phyloP scores from a whole-genome alignment of 1,140 invertebrate species.

The Drosophila nannoptera region DNA sequence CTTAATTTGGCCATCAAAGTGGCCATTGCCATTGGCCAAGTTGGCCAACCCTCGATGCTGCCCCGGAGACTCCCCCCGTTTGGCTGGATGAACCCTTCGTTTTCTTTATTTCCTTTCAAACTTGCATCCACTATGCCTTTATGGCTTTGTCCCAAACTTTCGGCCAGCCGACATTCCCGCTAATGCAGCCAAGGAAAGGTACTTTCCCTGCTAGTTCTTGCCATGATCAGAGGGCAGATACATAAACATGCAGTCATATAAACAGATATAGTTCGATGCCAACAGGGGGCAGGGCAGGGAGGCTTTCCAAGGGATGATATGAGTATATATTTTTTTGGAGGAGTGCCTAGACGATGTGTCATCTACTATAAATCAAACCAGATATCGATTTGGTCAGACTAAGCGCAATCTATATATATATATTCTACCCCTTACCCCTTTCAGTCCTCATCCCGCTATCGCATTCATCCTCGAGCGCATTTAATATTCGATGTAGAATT shows the following conservation, averaged over 20 bases:
- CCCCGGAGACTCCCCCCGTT: no score
- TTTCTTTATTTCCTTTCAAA: slow-evolving; percentile 19
- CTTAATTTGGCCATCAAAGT: slow-evolving; percentile 51
- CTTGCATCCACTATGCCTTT: slow-evolving; percentile 43
- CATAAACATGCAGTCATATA: not conserved
- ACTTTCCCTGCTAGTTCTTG: not conserved
- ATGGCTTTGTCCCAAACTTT: slow-evolving; percentile 32
- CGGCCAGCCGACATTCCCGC: not conserved
- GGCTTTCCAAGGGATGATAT: not conserved
- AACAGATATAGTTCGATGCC: slow-evolving; percentile 6
- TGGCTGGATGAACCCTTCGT: slow-evolving; percentile 1
- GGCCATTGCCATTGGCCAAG: slow-evolving; percentile 32
- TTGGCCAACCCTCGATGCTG: slow-evolving; percentile 12
- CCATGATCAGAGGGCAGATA: not conserved
- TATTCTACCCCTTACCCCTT: no score
- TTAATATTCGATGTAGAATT: no score
- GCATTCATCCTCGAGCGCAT: no score
- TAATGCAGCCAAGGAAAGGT: slow-evolving; percentile 13
- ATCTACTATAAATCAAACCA: no score
- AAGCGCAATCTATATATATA: no score
- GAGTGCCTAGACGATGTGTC: no score
- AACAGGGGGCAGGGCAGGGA: slow-evolving; percentile 3
- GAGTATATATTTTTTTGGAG: no score
- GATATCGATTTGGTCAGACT: no score
- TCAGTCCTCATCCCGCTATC: no score